phyloP scores from a whole-genome alignment of 2,888 invertebrate genomes.

The Cataglyphis albicans region DNA sequence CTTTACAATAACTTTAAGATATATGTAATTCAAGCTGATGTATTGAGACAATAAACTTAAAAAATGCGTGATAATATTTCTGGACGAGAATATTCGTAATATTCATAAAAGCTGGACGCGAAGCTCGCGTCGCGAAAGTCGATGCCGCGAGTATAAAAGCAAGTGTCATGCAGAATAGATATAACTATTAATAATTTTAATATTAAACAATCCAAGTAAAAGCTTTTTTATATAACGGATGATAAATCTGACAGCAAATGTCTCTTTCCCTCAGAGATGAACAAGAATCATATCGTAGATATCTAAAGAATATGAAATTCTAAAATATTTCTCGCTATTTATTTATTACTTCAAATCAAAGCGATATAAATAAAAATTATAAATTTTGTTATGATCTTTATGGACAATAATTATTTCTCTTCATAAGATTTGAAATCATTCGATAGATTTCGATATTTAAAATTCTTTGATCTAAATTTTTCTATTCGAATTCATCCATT shows the following conservation, averaged over 20 bases:
- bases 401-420: no score
- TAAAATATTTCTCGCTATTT: not conserved
- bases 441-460: no score
- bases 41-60: conserved; percentile 1
- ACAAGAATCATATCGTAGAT: not conserved
- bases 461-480: no score
- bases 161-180: conserved; percentile 33
- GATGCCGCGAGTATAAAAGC: conserved; percentile 17
- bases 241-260: conserved; percentile 26
- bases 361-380: not conserved
- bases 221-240: conserved; percentile 24
- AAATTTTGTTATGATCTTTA: not conserved
- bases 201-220: conserved; percentile 60
- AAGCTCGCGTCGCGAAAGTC: not conserved
- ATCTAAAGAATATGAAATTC: not conserved
- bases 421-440: no score
- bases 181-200: conserved; percentile 56
- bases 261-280: not conserved
- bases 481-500: no score
- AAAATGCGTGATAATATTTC: not conserved
- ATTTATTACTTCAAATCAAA: not conserved
- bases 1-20: not conserved
- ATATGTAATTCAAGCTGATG: not conserved
- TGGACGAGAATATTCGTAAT: conserved; percentile 28
- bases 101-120: conserved; percentile 45